Conservation (phyloP, 2,888 invertebrate genomes). For the Unio delphinus region DNA sequence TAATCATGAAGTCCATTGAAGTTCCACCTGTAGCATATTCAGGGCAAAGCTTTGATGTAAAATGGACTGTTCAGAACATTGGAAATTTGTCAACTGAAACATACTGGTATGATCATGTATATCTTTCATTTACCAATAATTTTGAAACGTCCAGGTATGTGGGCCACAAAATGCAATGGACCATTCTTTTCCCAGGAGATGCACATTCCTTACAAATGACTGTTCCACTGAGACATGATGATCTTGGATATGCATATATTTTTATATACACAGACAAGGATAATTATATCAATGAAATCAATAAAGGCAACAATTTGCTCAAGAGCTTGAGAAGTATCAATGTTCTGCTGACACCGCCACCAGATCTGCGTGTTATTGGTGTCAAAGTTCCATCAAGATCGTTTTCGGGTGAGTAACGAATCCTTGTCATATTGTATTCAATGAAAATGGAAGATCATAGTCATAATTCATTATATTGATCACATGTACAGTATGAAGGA, state of each 20-base stretch:
- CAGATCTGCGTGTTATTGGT: constrained; percentile 13
- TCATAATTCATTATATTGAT: too few species aligned
- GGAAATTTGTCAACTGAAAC: constrained; percentile 10
- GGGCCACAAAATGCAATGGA: not conserved
- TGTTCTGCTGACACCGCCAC: constrained; percentile 22
- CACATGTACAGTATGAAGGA: too few species aligned
- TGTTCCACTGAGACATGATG: constrained; percentile 7
- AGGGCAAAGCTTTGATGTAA: constrained; percentile 10
- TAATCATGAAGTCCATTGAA: constrained; percentile 5
- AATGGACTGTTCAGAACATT: constrained; percentile 21
- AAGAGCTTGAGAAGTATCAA: constrained; percentile 6
- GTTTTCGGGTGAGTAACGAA: not conserved
- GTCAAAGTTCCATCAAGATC: constrained; percentile 6
- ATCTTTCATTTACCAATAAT: constrained; percentile 6
- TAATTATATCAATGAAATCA: constrained; percentile 4
- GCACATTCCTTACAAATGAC: constrained; percentile 11
- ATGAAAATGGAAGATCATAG: too few species aligned
- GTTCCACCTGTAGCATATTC: constrained; percentile 16
- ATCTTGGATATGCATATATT: constrained; percentile 11
- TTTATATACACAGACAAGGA: constrained; percentile 7
- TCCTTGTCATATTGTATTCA: too few species aligned
- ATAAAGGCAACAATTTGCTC: constrained; percentile 9
- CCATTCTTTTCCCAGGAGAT: constrained; percentile 10
- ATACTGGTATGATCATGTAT: constrained; percentile 15
- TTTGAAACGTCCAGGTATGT: constrained; percentile 1